A percentile compares a stretch with the other conserved stretches of the same genome.
phyloP scores from a whole-genome alignment of 2,888 invertebrate species.

The Meiosimyza platycephala region DNA sequence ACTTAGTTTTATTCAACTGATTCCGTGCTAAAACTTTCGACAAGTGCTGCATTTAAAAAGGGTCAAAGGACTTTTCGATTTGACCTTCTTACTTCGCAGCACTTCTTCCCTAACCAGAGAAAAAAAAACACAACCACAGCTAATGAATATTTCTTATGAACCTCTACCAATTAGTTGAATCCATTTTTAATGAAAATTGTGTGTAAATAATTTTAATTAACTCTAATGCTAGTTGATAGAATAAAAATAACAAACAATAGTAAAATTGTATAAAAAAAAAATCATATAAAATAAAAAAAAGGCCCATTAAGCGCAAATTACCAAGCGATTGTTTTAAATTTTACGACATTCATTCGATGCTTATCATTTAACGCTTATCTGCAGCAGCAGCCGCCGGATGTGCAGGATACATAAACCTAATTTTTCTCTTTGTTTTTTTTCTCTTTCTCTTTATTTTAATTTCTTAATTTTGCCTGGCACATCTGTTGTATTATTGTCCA shows the following conservation, averaged over 20 bases:
- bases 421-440: constrained; percentile 7
- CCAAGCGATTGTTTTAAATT: neutral
- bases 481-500: neutral
- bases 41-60: no score
- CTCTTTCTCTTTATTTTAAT: neutral
- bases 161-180: constrained; percentile 44
- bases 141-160: no score
- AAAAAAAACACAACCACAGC: no score
- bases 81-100: no score
- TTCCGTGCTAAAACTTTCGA: no score
- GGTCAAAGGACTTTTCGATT: no score
- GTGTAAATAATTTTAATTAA: constrained; percentile 6
- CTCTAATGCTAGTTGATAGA: neutral
- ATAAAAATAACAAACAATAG: constrained; percentile 6
- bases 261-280: constrained; percentile 35
- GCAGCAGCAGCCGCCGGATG: constrained; percentile 28
- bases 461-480: no score
- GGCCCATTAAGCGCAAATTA: constrained; percentile 3
- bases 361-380: constrained; percentile 16
- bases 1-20: no score
- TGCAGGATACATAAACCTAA: constrained; percentile 30
- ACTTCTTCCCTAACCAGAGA: no score
- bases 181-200: constrained; percentile 38
- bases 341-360: constrained; percentile 20
- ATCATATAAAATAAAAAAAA: constrained; percentile 17